Percentiles rank a stretch among this genome's conserved stretches.
phyloP scores from a whole-genome alignment of 2,888 invertebrate genomes.

The Spilosoma lubricipeda region DNA sequence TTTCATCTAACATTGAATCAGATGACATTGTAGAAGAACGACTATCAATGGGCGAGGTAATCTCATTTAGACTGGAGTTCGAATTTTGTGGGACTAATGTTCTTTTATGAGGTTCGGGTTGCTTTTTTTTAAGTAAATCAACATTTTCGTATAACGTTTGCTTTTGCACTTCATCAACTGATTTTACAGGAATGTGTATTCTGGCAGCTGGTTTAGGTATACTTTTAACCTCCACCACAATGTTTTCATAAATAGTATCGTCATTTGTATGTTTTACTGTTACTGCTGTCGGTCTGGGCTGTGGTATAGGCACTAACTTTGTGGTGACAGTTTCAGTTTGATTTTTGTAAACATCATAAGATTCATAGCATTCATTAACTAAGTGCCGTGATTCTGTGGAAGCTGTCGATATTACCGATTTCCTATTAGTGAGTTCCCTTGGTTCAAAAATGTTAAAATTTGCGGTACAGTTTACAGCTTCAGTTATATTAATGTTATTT shows the following conservation, averaged over 20 bases:
- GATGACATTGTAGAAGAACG: constrained; percentile 76
- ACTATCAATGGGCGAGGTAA: constrained; percentile 61
- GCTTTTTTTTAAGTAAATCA: constrained; percentile 56
- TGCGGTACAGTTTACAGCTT: constrained; percentile 68
- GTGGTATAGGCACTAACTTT: constrained; percentile 66
- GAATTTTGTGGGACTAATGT: constrained; percentile 54
- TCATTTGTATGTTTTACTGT: constrained; percentile 48
- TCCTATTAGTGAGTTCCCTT: constrained; percentile 55
- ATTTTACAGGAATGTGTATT: constrained; percentile 69
- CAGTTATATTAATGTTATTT: constrained; percentile 51
- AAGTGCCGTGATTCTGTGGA: constrained; percentile 69
- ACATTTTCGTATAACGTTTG: constrained; percentile 77
- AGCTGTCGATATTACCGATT: constrained; percentile 62
- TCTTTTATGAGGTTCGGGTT: constrained; percentile 70
- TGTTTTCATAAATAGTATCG: constrained; percentile 75
- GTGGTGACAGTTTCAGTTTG: constrained; percentile 41
- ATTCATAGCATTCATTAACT: constrained; percentile 80
- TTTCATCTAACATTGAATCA: constrained; percentile 79
- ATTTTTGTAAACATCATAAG: constrained; percentile 68
- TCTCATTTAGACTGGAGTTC: constrained; percentile 53
- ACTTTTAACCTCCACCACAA: constrained; percentile 58
- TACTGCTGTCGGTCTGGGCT: constrained; percentile 64
- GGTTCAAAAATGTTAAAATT: constrained; percentile 75
- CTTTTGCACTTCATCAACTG: constrained; percentile 57
- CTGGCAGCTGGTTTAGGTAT: constrained; percentile 76